Evolutionary conservation across 2,888 invertebrate species (phyloP).

Genomic region (Miltochrista miniata): DNA sequence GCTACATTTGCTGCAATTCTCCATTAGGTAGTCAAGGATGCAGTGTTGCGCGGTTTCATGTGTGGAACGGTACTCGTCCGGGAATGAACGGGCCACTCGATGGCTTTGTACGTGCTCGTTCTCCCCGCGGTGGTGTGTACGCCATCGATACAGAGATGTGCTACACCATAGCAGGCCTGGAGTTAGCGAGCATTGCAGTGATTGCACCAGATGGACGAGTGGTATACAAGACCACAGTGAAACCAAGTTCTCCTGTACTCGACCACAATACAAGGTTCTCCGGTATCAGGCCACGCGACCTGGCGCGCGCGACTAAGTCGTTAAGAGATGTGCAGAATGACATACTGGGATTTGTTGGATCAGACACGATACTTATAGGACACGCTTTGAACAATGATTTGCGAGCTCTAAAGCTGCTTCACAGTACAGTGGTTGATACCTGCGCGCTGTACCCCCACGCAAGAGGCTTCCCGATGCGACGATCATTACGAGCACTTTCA

Average conservation of each 20-base stretch:
- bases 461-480: constrained; percentile 91
- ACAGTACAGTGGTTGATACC: constrained; percentile 94
- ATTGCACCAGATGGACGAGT: constrained; percentile 88
- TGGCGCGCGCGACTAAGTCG: constrained; percentile 86
- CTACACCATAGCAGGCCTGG: constrained; percentile 93
- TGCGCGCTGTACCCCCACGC: constrained; percentile 94
- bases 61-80: constrained; percentile 88
- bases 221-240: constrained; percentile 94
- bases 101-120: constrained; percentile 86
- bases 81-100: constrained; percentile 90
- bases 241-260: constrained; percentile 91
- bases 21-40: constrained; percentile 85
- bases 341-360: constrained; percentile 90
- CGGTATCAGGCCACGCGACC: constrained; percentile 89
- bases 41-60: constrained; percentile 86
- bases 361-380: constrained; percentile 95
- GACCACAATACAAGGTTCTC: constrained; percentile 98
- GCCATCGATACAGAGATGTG: constrained; percentile 99
- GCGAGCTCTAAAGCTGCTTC: constrained; percentile 92
- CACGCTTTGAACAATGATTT: constrained; percentile 98
- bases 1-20: constrained; percentile 87
- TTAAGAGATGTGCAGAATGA: constrained; percentile 93
- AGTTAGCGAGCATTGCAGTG: constrained; percentile 94
- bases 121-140: constrained; percentile 85
- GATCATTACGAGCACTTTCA: constrained; percentile 91